Evolutionary conservation across 2,888 invertebrate species (phyloP).

Genomic region (Tenthredo mesomela): DNA sequence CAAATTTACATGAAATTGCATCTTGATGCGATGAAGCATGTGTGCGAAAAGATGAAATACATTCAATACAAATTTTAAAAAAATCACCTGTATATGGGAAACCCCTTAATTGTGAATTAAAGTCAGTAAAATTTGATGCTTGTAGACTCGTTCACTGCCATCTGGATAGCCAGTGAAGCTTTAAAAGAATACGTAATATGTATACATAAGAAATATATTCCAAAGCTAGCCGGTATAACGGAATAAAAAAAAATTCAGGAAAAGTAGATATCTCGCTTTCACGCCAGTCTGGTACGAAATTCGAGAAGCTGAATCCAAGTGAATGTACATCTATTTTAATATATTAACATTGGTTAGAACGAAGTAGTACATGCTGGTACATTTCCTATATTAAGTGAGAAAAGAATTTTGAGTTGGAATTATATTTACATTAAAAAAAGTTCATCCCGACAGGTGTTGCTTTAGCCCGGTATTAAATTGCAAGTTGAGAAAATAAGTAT

Average conservation of each 20-base stretch:
- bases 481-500: not conserved
- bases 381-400: conserved; percentile 12
- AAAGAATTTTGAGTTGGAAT: conserved; percentile 32
- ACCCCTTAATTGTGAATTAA: not conserved
- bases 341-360: conserved; percentile 59
- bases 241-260: conserved; percentile 17
- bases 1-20: not conserved
- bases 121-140: not conserved
- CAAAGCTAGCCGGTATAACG: not conserved
- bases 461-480: not conserved
- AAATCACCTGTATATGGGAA: not conserved
- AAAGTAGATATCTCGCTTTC: conserved; percentile 31
- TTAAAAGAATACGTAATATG: conserved; percentile 19
- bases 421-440: conserved; percentile 24
- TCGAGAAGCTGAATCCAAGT: conserved; percentile 11
- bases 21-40: not conserved
- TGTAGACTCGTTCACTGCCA: not conserved
- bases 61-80: not conserved
- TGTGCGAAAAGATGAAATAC: not conserved
- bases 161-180: not conserved
- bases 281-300: conserved; percentile 2
- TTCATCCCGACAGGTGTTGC: not conserved
- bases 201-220: conserved; percentile 7
- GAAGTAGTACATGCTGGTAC: conserved; percentile 48
- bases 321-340: conserved; percentile 66